phyloP scores from a whole-genome alignment of 2,888 invertebrate genomes.

The Amblyteles armatorius region DNA sequence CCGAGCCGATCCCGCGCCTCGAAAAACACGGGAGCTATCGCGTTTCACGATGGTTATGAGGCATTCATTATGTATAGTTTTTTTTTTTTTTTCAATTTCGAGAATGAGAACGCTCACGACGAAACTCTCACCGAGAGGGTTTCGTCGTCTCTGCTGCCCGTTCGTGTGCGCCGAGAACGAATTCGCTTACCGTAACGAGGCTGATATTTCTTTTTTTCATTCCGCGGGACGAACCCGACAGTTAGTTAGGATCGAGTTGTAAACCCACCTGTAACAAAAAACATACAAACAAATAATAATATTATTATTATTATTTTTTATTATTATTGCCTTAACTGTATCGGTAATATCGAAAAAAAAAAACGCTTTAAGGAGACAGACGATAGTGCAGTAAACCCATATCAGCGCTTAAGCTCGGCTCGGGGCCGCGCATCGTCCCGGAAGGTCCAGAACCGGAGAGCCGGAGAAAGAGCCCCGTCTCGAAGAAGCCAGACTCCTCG shows the following conservation, averaged over 20 bases:
- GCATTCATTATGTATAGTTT: slow-evolving; percentile 30
- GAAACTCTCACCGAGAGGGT: background rate
- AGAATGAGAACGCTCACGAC: slow-evolving; percentile 25
- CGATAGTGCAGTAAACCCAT: background rate
- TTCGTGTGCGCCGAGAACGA: slow-evolving; percentile 33
- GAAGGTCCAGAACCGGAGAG: slow-evolving; percentile 30
- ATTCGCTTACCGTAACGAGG: slow-evolving; percentile 55
- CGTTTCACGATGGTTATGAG: slow-evolving; percentile 42
- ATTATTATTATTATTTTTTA: slow-evolving; percentile 33
- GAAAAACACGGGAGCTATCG: slow-evolving; percentile 17
- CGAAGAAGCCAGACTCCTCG: slow-evolving; percentile 49
- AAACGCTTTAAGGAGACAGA: background rate
- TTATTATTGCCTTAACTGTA: background rate
- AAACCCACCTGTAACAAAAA: slow-evolving; percentile 68
- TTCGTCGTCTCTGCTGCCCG: too few species aligned
- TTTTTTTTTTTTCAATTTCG: slow-evolving; percentile 9
- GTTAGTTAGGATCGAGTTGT: slow-evolving; percentile 60
- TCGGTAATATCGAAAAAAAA: background rate
- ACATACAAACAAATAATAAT: slow-evolving; percentile 57
- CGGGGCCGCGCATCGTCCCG: slow-evolving; percentile 37
- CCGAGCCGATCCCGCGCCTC: background rate
- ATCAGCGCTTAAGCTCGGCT: background rate
- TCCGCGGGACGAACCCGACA: slow-evolving; percentile 27
- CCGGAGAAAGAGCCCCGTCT: slow-evolving; percentile 29
- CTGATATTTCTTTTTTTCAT: slow-evolving; percentile 25